Evolutionary conservation across 2,888 invertebrate genomes (phyloP).

Genomic region (Aphrophora alni): DNA sequence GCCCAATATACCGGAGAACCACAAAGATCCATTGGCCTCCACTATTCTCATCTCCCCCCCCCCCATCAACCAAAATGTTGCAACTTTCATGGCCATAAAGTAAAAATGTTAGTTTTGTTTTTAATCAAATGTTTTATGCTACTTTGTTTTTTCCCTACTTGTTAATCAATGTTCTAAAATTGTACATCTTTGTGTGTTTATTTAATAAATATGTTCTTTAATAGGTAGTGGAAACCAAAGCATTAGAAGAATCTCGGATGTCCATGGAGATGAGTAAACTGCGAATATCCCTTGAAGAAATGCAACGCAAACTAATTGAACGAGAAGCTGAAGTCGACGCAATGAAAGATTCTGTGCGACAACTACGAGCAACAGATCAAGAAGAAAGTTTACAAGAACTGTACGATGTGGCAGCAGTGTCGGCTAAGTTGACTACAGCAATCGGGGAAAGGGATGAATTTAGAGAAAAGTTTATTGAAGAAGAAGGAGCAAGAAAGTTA

Average conservation of each 20-base stretch:
- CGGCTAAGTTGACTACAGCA: slow-evolving; percentile 65
- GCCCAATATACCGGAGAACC: no score
- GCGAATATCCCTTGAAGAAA: slow-evolving; percentile 57
- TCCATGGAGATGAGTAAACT: slow-evolving; percentile 56
- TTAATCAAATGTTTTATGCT: no score
- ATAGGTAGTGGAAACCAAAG: slow-evolving; percentile 57
- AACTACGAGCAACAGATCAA: slow-evolving; percentile 24
- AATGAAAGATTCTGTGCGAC: slow-evolving; percentile 48
- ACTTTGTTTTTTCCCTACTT: no score
- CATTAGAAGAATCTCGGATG: slow-evolving; percentile 59
- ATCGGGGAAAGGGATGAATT: slow-evolving; percentile 61
- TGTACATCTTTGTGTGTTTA: no score
- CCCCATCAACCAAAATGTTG: no score
- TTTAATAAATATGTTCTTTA: neutral
- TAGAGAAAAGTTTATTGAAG: slow-evolving; percentile 59
- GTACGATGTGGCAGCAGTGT: slow-evolving; percentile 64
- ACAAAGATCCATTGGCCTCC: no score
- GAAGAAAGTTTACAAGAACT: slow-evolving; percentile 56
- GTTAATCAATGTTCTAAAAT: no score
- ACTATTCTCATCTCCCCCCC: no score
- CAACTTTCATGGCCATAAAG: no score
- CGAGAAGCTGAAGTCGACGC: slow-evolving; percentile 54
- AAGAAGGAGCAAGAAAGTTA: slow-evolving; percentile 57
- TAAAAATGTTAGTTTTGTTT: no score
- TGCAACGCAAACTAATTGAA: slow-evolving; percentile 56